Base-by-base conservation (phyloP, 2,797 vertebrate genomes). In the Siniperca undulata region DNA sequence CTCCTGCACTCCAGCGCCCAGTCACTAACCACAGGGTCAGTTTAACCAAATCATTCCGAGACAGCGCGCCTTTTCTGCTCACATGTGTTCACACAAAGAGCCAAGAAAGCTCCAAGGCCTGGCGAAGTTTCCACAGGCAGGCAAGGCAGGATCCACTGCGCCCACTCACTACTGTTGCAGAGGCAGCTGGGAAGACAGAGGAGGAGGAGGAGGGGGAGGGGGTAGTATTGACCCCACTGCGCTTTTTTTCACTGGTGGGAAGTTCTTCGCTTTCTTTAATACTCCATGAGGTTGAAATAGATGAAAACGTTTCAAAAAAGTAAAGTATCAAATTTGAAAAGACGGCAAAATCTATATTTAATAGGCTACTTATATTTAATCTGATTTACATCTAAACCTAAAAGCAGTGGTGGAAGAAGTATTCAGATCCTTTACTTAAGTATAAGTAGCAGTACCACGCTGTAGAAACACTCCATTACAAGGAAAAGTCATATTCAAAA, bases 31-130 rank as follows among this genome's bases (percentile, higher is more conserved):
- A 81, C 80, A 74, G 74, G 77, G 82, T 78, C 81, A 58, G 81
- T 59, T 36, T 91, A 92, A 91, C 89, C 87, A 78, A 89, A 94
- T 93, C 89, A 92, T 92, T 94, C 95, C 87, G 86, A 93, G 87
- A 94, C 89, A 94, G 83, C 92, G 93, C 92, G 90, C 88, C 92
- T 88, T 93, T 94, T 94, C 91, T 93, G 80, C 67, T 70, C 86
- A 70, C 90, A 90, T 85, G 83, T 81, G 89, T 74, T 84, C 88
- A 87, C 88, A 93, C 93, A 95, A 94, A 93, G 91, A 90, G 86
- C 68, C 72, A 62, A 81, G 84, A 85, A 77, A 86, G 81, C 78
- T 87, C 62, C 80, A 14, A 80, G 81, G 84, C 82, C 82, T 78
- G 88, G 72, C 70, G 70, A 89, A 86, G 75, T 87, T 87, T 92